phyloP scores from a whole-genome alignment of 2,113 vertebrate species.

The Astur gentilis region DNA sequence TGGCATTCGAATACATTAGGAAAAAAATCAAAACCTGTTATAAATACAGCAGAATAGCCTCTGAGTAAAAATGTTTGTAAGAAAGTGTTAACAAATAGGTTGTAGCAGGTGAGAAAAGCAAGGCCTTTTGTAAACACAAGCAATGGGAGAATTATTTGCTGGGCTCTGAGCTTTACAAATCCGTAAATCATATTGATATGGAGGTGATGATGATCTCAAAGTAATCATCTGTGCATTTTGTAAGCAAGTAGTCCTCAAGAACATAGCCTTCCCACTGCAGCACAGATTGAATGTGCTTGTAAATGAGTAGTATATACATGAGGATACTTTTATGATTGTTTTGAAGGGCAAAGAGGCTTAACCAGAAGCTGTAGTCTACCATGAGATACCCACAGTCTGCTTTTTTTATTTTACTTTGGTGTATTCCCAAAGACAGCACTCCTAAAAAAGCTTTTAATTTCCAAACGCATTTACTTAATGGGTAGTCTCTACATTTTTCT shows the following conservation, averaged over 20 bases:
- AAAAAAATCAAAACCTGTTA: background rate
- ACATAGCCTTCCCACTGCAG: background rate
- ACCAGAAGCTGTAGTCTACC: background rate
- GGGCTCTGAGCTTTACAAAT: background rate
- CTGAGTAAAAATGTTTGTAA: background rate
- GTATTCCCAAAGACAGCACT: background rate
- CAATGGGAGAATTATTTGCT: background rate
- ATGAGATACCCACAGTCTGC: background rate
- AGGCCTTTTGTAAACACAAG: background rate
- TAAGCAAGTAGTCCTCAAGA: background rate
- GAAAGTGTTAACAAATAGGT: background rate
- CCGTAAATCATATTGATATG: background rate
- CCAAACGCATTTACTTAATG: background rate
- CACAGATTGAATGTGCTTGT: background rate
- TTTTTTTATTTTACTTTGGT: background rate
- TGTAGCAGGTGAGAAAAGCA: background rate
- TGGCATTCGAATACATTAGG: background rate
- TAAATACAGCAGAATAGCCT: background rate
- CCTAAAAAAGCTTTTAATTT: background rate
- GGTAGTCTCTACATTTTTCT: background rate
- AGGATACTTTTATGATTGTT: background rate
- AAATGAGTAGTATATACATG: background rate
- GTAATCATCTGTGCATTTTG: background rate
- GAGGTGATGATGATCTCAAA: background rate
- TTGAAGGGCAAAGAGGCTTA: slow-evolving; percentile 9